Base-by-base conservation (phyloP, 2,797 vertebrate species). In the Crenichthys baileyi region DNA sequence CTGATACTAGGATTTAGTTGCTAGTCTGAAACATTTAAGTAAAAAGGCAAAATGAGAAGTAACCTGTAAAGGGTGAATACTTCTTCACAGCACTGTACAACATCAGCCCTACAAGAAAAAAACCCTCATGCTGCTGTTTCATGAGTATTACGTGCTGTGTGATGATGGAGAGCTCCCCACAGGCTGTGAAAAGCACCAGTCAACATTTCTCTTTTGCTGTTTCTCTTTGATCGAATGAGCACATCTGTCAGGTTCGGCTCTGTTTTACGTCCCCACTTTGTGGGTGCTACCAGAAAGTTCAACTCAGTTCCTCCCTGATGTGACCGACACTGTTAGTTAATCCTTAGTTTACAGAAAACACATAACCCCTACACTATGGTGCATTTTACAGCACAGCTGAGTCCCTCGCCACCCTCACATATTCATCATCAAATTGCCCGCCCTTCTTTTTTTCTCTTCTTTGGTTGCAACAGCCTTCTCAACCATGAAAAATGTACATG, bases 401-500 rank as follows among this genome's bases (percentile, higher is more conserved):
- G 29, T 67, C 48, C 48, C 58, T 11, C 7, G 29, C 29, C 18
- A 51, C 26, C 13, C 50, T 50, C 44, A 44, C 41, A 75, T 31
- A 31, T 31, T 36, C 44, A 50, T 48, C 41, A 70, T 7, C 5
- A 24, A 77, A 72, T 72, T 73, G 41, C 78, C 68, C 46, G 48
- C 68, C 39, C 41, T 48, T 81, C 70, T 13, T 6, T 51, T 39
- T 60, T 73, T 36, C 22, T 73, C n/a, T 44, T 20, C 41, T 77
- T 71, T 79, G 79, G 55, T 56, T 53, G 48, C 75, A 73, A 72
- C 72, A 48, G 70, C 36, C 22, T 63, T 12, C 70, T 7, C 78
- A 67, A 26, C 67, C 77, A 76, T 92, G 78, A 93, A 90, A 90
- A 80, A 82, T 92, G 90, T 82, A 87, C 81, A 77, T 0, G 4